Conservation (phyloP, 2,888 invertebrate species). For the Piscicola geometra region DNA sequence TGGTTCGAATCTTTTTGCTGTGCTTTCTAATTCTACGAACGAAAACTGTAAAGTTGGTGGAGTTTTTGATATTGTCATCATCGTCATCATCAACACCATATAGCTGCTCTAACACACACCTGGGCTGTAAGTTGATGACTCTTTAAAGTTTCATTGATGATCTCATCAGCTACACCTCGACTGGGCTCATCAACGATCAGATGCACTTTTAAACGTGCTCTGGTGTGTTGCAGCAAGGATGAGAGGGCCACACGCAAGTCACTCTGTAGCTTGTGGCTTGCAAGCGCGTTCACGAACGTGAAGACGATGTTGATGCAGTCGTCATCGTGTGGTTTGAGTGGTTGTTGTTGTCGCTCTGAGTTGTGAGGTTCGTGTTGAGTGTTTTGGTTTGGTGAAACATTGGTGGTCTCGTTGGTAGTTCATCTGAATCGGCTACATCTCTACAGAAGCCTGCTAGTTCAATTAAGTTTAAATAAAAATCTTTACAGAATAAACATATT, state of each 20-base stretch:
- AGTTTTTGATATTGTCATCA: no score
- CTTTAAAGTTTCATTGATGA: no score
- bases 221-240: slow-evolving; percentile 43
- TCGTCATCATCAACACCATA: no score
- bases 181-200: slow-evolving; percentile 51
- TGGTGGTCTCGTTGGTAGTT: no score
- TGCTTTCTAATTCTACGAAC: slow-evolving; percentile 64
- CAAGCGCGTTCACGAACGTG: slow-evolving; percentile 45
- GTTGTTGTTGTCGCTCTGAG: no score
- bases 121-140: no score
- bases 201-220: slow-evolving; percentile 44
- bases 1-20: slow-evolving; percentile 63
- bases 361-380: neutral
- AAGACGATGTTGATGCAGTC: slow-evolving; percentile 44
- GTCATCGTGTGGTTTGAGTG: no score
- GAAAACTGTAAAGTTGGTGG: slow-evolving; percentile 58
- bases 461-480: no score
- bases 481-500: no score
- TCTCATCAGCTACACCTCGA: slow-evolving; percentile 47
- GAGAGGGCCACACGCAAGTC: slow-evolving; percentile 42
- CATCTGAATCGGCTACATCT: no score
- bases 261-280: slow-evolving; percentile 41
- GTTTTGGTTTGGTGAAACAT: neutral
- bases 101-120: no score
- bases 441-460: no score